These are phyloP conservation scores for Pristionchus arcanus DNA, from an alignment of 2,888 invertebrate species.

Conservation along the genomic window DNA sequence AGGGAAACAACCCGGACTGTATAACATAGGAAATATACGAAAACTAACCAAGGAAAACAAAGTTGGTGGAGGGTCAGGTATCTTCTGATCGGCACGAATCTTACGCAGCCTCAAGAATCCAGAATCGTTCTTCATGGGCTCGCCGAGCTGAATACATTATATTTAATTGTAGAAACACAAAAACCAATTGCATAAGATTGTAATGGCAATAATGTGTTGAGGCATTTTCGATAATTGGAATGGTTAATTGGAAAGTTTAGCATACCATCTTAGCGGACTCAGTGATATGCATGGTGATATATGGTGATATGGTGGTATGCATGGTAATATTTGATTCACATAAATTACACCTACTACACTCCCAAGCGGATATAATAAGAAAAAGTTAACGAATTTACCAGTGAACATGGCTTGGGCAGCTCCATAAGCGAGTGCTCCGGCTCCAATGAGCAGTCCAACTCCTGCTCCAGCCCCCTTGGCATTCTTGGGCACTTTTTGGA, in stretches of 20 bases:
- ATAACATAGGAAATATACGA: no score
- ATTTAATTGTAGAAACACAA: no score
- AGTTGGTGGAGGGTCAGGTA: no score
- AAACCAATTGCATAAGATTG: no score
- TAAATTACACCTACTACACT: not conserved
- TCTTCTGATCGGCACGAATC: no score
- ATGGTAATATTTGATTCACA: not conserved
- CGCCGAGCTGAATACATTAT: no score
- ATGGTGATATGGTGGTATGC: not conserved
- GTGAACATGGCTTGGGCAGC: conserved; percentile 76
- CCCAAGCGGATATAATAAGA: not conserved
- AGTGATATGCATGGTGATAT: conserved; percentile 85
- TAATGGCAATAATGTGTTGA: conserved; percentile 47
- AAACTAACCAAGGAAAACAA: no score
- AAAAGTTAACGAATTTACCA: conserved; percentile 61
- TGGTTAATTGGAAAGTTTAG: not conserved
- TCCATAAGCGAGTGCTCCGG: conserved; percentile 73
- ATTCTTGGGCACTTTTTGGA: conserved; percentile 74
- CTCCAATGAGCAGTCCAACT: conserved; percentile 70
- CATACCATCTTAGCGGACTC: conserved; percentile 97
- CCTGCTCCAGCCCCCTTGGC: conserved; percentile 76
- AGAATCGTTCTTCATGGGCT: no score
- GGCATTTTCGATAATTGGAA: no score
- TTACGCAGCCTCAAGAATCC: no score
- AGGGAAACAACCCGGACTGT: no score